phyloP scores from a whole-genome alignment of 2,797 vertebrate genomes.

The Ctenosaura bakeri region DNA sequence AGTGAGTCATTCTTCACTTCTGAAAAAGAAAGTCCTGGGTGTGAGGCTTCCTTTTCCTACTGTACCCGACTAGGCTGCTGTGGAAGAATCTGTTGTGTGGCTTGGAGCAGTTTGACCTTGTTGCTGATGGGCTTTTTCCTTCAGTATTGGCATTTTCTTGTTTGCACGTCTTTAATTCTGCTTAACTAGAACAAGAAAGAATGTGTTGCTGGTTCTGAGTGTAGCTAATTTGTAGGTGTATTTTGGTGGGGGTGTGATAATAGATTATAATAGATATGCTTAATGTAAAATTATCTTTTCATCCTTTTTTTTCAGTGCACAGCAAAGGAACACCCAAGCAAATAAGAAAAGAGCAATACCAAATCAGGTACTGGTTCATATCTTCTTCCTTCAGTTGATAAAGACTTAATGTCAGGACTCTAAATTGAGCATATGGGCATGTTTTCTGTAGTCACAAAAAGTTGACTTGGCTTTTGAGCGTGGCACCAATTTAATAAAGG shows the following conservation, averaged over 20 bases:
- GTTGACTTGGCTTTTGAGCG: background rate
- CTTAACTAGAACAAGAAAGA: background rate
- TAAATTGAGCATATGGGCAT: background rate
- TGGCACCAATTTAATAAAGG: background rate
- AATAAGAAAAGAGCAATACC: slow-evolving; percentile 96
- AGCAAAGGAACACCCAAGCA: slow-evolving; percentile 91
- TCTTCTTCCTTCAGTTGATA: background rate
- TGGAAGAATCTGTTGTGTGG: background rate
- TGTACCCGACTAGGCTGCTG: background rate
- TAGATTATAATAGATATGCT: background rate
- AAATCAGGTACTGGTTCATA: slow-evolving; percentile 88
- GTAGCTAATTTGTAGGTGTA: background rate
- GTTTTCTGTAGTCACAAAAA: background rate
- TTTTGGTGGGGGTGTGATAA: background rate
- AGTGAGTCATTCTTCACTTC: background rate
- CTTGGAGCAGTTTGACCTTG: background rate
- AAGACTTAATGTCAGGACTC: background rate
- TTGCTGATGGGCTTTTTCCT: background rate
- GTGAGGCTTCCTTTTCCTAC: background rate
- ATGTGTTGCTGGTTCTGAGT: background rate
- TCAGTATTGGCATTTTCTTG: background rate
- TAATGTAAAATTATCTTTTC: background rate
- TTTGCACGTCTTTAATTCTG: background rate
- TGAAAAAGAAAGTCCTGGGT: background rate
- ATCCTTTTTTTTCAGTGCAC: slow-evolving; percentile 83